Base-by-base conservation (phyloP, 53 echinoderm and acorn worm genomes). In the Henricia sp. region DNA sequence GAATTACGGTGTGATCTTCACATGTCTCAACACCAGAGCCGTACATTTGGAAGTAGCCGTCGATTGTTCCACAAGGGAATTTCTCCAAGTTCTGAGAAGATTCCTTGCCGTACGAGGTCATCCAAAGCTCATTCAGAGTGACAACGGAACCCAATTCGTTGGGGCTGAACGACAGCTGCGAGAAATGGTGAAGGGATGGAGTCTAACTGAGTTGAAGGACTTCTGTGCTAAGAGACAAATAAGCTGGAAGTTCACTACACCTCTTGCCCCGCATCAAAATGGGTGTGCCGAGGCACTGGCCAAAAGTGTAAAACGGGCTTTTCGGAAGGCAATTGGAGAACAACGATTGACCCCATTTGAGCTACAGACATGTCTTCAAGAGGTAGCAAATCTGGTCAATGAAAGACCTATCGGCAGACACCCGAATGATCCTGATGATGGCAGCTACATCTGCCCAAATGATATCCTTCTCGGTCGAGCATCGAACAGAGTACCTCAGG, bases 1-100 rank as follows among this genome's bases (percentile, higher is more conserved):
- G 25, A 30, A 84, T 11, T 85, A 84, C 29, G 89, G 85, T 21
- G 83, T 83, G 0, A 83, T 88, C 0, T 89, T 90, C 46, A 88
- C 88, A 1, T 88, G 92, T 50, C 27, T 92, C 4, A 82, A 78
- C 56, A 88, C 92, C 13, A 60, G 88, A 62, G 92, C 92, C 0
- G 93, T 89, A 17, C 93, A 93, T 53, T 67, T 93, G n/a, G 93
- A 93, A 40, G 46, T 93, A 21, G 92, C 88, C 0, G 65, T 72
- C 67, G 84, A 90, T 60, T 87, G 72, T 48, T 90, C 82, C 4
- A 87, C 85, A 9, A 64, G 42, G 30, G 83, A 92, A 68, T 89
- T 74, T 46, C 50, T 92, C 2, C 87, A 92, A 83, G 87, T 86
- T 10, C 55, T 89, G 23, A 63, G 93, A 43, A 67, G 83, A 67